Conservation (phyloP, 2,888 invertebrate genomes). For the Agrotis ipsilon region DNA sequence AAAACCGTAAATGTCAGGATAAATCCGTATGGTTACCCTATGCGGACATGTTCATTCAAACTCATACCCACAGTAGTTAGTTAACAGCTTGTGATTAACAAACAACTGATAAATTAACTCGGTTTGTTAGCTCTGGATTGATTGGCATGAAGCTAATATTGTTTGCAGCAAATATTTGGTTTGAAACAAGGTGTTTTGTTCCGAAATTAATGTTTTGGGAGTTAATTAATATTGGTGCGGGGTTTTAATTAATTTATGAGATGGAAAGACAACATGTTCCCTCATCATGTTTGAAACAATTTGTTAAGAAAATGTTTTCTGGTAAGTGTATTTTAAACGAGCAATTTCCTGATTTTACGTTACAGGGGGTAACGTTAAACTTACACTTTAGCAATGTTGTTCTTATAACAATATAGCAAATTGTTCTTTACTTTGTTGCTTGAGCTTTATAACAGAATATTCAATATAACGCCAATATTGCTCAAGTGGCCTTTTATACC, state of each 20-base stretch:
- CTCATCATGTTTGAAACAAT: neutral
- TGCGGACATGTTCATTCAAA: neutral
- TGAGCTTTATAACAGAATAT: no score
- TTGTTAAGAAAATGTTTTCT: neutral
- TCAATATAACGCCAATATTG: no score
- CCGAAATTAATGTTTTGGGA: conserved; percentile 15
- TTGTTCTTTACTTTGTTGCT: no score
- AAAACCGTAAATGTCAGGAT: neutral
- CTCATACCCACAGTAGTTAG: conserved; percentile 7
- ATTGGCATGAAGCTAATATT: conserved; percentile 39
- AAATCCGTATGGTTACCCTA: neutral
- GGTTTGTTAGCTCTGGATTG: conserved; percentile 47
- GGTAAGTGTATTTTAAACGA: neutral
- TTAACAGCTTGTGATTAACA: conserved; percentile 22
- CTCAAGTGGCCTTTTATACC: no score
- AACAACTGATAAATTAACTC: conserved; percentile 42
- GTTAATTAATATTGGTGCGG: conserved; percentile 11
- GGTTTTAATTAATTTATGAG: conserved; percentile 17
- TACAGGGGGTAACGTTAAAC: no score
- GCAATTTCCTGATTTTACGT: neutral
- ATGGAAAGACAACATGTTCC: conserved; percentile 13
- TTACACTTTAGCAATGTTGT: no score
- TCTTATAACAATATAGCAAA: no score
- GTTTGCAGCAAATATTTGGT: conserved; percentile 36
- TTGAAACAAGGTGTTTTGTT: conserved; percentile 21